Evolutionary conservation across 1,140 invertebrate genomes (phyloP), one percentile per base, ranked within the genome.

Genomic region (Bradysia coprophila): DNA sequence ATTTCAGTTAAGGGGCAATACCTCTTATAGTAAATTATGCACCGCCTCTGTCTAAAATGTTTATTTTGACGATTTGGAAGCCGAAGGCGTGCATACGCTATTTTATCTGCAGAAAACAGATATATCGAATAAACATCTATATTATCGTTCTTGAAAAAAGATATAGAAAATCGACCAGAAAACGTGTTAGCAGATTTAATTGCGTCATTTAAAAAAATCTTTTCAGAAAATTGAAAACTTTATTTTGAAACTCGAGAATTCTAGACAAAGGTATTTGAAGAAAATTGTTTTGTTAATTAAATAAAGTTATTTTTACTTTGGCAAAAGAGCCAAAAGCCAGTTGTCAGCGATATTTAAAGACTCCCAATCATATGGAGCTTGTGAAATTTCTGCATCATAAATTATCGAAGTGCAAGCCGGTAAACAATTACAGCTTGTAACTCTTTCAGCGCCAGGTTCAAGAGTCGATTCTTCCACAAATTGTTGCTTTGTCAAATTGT

Each of bases 371-470:
- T 68, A 76, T 51, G 73, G 66, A 5, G 72, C 75, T 51, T 77
- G 74, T 0, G 75, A 76, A 2, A 71, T 75, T 56, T 78, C 75
- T 0, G 72, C 69, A 44, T 76, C 69, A 50, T 79, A 81, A 8
- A 66, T 63, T 1, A 79, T 63, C 2, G 75, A 73, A 1, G 72
- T 76, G 48, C 78, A 81, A 0, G 73, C 66, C 2, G 75, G 76
- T 42, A 80, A 55, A 50, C 78, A 81, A 47, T 72, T 65, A 50
- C 77, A 79, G n/a, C n/a, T n/a, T n/a, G n/a, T n/a, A n/a, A n/a
- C n/a, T n/a, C 61, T 47, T 2, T 53, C 43, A 0, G 59, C 56
- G 13, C 67, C 64, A 22, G 45, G 44, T 10, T 54, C 46, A 62
- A 68, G 5, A 3, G 21, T 31, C 15, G 53, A 39, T 0, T 57